Conservation (phyloP, 2,797 vertebrate genomes). For the Triplophysa yarkandensis region DNA sequence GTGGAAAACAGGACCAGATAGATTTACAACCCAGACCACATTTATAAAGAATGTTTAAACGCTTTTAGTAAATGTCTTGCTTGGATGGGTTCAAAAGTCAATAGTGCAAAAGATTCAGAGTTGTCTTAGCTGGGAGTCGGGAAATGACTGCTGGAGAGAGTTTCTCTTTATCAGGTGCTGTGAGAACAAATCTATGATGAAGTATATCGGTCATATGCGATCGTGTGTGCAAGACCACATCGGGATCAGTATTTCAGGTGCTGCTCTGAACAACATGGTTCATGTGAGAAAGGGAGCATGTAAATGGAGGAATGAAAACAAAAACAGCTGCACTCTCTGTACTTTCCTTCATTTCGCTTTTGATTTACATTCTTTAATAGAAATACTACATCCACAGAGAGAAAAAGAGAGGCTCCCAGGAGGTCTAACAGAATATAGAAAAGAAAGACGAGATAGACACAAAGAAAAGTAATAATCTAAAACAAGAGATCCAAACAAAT, state of each 20-base stretch:
- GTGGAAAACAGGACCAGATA: constrained; percentile 52
- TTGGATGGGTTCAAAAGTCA: constrained; percentile 40
- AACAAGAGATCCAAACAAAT: not conserved
- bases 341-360: constrained; percentile 30
- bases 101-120: constrained; percentile 43
- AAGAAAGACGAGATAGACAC: not conserved
- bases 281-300: constrained; percentile 29
- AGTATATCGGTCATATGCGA: constrained; percentile 58
- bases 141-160: constrained; percentile 59
- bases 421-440: constrained; percentile 10
- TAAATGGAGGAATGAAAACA: constrained; percentile 25
- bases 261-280: constrained; percentile 51
- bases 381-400: constrained; percentile 37
- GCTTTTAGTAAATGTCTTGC: constrained; percentile 32
- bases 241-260: constrained; percentile 59
- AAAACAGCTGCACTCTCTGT: constrained; percentile 15
- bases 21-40: constrained; percentile 58
- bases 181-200: constrained; percentile 62
- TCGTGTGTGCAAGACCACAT: constrained; percentile 44
- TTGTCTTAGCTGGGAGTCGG: constrained; percentile 50
- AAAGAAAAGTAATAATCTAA: not conserved
- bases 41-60: constrained; percentile 46
- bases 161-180: constrained; percentile 57
- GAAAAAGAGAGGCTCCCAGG: constrained; percentile 14
- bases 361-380: constrained; percentile 48